Evolutionary conservation across 2,797 vertebrate genomes (phyloP).

Genomic region (Garrulus glandarius): DNA sequence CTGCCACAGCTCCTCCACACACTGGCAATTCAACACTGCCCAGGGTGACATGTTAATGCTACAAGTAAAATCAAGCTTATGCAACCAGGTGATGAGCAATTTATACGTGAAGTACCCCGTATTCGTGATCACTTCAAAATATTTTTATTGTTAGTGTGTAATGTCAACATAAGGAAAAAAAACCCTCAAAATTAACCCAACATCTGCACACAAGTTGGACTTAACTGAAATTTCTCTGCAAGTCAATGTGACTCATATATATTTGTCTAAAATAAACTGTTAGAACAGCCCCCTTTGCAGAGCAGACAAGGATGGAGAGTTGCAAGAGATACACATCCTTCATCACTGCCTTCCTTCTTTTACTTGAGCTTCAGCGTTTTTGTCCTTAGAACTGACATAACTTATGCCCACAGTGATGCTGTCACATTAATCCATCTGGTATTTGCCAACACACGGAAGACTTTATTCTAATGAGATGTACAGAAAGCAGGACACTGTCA

Average conservation of each 20-base stretch:
- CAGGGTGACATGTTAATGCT: fast-evolving
- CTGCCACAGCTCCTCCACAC: background rate
- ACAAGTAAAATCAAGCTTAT: background rate
- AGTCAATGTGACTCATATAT: background rate
- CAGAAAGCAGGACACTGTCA: background rate
- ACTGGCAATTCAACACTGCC: background rate
- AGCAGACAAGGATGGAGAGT: background rate
- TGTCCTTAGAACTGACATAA: background rate
- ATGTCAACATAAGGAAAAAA: background rate
- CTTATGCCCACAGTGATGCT: background rate
- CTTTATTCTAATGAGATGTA: background rate
- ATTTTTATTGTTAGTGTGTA: background rate
- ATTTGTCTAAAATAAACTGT: background rate
- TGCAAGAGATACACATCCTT: background rate
- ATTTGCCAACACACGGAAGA: background rate
- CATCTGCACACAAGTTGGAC: background rate
- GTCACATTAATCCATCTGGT: background rate
- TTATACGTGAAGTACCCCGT: background rate
- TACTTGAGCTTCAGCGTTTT: background rate
- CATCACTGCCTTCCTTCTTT: background rate
- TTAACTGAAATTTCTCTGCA: background rate
- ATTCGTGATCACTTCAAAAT: background rate
- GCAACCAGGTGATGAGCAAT: background rate
- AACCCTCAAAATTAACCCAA: background rate
- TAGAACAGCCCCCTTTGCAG: background rate